Base-by-base conservation (phyloP, 2,888 invertebrate genomes). In the Eupithecia tripunctaria region DNA sequence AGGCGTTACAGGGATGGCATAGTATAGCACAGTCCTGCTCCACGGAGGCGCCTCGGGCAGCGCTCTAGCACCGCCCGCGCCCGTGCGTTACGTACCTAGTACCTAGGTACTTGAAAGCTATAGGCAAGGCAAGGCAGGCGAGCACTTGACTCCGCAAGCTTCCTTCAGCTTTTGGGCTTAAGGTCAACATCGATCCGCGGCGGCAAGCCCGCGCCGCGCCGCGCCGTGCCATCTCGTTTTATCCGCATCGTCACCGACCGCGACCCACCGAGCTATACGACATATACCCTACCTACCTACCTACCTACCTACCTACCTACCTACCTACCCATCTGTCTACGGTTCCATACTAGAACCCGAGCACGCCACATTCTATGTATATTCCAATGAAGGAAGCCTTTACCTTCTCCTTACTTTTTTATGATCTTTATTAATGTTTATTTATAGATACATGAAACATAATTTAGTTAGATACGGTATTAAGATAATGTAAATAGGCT, bases 181-280 rank as follows among this genome's bases (percentile, higher is more conserved):
- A 90, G 90, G 89, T 90, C 91, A 86, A 85, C 91, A 93, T 93
- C 89, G 93, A 93, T 92, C 91, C 88, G 88, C 86, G 87, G 85
- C 86, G 88, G 43, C n/a, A n/a, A 88, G 88, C 82, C 85, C 86
- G 32, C 32, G 32, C 86, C 88, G 86, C 87, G 84, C 87, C 43
- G 43, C 18, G 43, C 43, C 88, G 84, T 82, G 81, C 77, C 78
- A 81, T 82, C 82, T 81, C 80, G 79, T 81, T 84, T 82, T 80
- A 82, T 80, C 43, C 79, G 81, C 81, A 80, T 77, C 80, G 76
- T 69, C 72, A 75, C 68, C 78, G 79, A 79, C 81, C 36, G 36
- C n/a, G n/a, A n/a, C n/a, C n/a, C n/a, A 36, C 76, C 47, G 72
- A 36, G 69, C 73, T 68, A 71, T 47, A 41, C 41, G 36, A 36